phyloP scores from a whole-genome alignment of 2,888 invertebrate species.

The Hofmannophila pseudospretella region DNA sequence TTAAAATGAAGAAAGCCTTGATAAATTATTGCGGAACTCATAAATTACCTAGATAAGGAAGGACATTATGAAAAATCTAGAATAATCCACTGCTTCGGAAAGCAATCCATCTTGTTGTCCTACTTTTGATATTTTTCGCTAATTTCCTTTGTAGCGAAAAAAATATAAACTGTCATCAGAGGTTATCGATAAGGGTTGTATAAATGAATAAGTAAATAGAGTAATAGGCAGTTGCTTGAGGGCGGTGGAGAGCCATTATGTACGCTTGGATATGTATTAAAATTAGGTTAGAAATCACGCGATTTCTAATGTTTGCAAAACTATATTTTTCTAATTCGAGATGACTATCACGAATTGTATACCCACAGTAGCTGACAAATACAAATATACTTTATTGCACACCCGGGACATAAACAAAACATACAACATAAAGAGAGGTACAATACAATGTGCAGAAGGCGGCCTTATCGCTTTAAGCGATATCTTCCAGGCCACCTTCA shows the following conservation, averaged over 20 bases:
- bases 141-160: conserved; percentile 16
- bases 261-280: neutral
- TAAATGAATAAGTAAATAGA: conserved; percentile 46
- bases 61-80: conserved; percentile 21
- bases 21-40: conserved; percentile 26
- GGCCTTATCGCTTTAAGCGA: no score
- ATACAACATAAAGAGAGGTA: no score
- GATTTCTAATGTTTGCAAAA: conserved; percentile 14
- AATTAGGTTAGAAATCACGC: conserved; percentile 16
- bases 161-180: conserved; percentile 34
- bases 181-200: conserved; percentile 41
- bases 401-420: no score
- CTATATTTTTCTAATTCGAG: conserved; percentile 16
- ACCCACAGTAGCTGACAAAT: no score
- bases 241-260: conserved; percentile 16
- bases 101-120: conserved; percentile 22
- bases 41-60: conserved; percentile 24
- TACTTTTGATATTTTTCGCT: conserved; percentile 19
- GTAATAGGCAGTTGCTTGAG: conserved; percentile 20
- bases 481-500: no score
- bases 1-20: conserved; percentile 14
- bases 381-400: no score
- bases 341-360: conserved; percentile 21
- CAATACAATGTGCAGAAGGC: no score
- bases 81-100: conserved; percentile 15